phyloP scores from a whole-genome alignment of 2,888 invertebrate genomes.

The Chamaedrilus cognettii region DNA sequence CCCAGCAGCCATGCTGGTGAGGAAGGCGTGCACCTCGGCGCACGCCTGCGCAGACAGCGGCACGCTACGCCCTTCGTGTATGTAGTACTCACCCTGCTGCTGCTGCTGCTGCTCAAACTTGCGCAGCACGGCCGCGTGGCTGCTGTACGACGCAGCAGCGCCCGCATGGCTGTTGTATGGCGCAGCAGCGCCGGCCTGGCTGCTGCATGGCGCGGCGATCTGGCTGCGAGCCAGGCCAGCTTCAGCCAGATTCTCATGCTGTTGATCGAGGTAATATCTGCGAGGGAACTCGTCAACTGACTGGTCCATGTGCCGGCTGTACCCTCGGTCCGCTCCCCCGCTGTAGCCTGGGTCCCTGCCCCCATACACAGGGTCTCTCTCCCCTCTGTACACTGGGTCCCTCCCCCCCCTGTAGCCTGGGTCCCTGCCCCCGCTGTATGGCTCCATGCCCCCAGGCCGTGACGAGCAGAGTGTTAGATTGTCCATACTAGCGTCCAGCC shows the following conservation, averaged over 20 bases:
- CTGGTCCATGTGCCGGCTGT: background rate
- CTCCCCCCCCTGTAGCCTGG: background rate
- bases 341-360: background rate
- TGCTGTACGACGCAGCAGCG: no score
- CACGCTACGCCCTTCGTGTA: background rate
- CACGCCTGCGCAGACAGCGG: background rate
- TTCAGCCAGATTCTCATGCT: background rate
- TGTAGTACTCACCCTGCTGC: background rate
- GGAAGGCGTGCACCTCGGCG: slow-evolving; percentile 2
- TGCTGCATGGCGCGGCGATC: background rate
- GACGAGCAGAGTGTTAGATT: slow-evolving; percentile 28
- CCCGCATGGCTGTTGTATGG: no score
- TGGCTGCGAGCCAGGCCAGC: background rate
- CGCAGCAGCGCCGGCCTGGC: no score
- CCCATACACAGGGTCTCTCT: no score
- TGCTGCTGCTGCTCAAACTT: background rate
- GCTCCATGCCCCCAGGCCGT: no score
- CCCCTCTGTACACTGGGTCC: background rate
- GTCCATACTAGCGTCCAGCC: slow-evolving; percentile 37
- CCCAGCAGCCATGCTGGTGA: background rate
- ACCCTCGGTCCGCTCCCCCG: background rate
- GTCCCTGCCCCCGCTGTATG: background rate
- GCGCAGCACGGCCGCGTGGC: background rate
- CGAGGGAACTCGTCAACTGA: background rate
- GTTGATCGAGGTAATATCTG: background rate